Conservation (phyloP, 2,113 vertebrate species). For the Petroica traversi region DNA sequence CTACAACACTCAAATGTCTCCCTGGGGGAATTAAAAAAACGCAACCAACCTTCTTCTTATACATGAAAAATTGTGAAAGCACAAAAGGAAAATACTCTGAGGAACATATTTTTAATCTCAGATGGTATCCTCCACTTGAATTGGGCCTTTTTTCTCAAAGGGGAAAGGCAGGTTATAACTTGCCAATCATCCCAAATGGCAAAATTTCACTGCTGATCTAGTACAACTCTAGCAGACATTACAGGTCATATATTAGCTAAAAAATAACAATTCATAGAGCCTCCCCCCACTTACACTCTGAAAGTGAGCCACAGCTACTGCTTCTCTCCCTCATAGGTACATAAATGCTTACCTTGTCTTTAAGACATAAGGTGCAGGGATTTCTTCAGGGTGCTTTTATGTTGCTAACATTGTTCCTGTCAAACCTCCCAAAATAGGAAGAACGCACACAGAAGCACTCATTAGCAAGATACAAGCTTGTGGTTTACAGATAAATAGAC, state of each 20-base stretch:
- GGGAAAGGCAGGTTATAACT: background rate
- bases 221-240: background rate
- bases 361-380: conserved; percentile 35
- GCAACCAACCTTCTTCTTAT: background rate
- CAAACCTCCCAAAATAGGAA: conserved; percentile 65
- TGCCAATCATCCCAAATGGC: background rate
- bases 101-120: background rate
- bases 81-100: background rate
- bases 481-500: background rate
- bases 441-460: conserved; percentile 53
- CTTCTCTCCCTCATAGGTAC: fast-evolving
- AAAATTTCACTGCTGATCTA: background rate
- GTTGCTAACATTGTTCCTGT: conserved; percentile 30
- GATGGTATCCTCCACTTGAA: background rate
- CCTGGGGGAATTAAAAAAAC: background rate
- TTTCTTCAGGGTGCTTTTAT: conserved; percentile 65
- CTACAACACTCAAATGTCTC: background rate
- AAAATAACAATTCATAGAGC: background rate
- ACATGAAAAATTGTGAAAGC: background rate
- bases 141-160: background rate
- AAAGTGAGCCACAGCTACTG: background rate
- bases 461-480: conserved; percentile 54
- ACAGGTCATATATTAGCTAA: background rate
- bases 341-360: conserved; percentile 71
- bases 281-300: background rate